Evolutionary conservation across 2,888 invertebrate genomes (phyloP).

Genomic region (Pyrrhosoma nymphula): DNA sequence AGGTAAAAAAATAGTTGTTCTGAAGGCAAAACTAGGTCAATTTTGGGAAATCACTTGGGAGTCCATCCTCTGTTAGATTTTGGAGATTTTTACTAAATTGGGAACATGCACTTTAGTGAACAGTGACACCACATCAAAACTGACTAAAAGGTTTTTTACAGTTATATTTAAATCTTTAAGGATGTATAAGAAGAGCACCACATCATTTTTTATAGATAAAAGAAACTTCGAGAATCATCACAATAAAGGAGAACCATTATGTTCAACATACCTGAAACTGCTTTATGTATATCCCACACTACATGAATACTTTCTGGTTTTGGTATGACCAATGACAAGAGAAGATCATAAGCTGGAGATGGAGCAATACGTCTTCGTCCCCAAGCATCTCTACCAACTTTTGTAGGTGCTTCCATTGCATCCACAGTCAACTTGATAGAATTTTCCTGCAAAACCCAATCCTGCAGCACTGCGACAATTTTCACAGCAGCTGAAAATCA

Average conservation of each 20-base stretch:
- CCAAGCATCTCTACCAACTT: constrained; percentile 76
- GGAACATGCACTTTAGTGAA: no score
- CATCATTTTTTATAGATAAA: no score
- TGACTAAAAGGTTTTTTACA: no score
- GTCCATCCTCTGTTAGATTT: no score
- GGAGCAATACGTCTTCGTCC: constrained; percentile 80
- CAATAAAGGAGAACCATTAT: not conserved
- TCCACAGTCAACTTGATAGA: constrained; percentile 77
- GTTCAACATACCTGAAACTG: constrained; percentile 82
- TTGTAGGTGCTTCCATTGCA: constrained; percentile 77
- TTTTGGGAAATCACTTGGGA: no score
- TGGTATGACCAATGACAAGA: constrained; percentile 91
- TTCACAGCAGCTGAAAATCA: constrained; percentile 78
- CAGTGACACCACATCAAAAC: no score
- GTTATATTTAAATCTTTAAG: no score
- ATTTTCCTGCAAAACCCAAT: constrained; percentile 80
- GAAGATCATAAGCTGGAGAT: constrained; percentile 86
- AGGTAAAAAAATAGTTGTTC: no score
- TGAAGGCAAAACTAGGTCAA: no score
- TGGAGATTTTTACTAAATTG: no score
- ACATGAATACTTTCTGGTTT: constrained; percentile 86
- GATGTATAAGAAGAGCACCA: no score
- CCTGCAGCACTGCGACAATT: constrained; percentile 79
- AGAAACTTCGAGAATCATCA: no score
- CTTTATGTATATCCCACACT: constrained; percentile 84